Evolutionary conservation across 2,888 invertebrate species (phyloP).

Genomic region (Cantharis flavilabris): DNA sequence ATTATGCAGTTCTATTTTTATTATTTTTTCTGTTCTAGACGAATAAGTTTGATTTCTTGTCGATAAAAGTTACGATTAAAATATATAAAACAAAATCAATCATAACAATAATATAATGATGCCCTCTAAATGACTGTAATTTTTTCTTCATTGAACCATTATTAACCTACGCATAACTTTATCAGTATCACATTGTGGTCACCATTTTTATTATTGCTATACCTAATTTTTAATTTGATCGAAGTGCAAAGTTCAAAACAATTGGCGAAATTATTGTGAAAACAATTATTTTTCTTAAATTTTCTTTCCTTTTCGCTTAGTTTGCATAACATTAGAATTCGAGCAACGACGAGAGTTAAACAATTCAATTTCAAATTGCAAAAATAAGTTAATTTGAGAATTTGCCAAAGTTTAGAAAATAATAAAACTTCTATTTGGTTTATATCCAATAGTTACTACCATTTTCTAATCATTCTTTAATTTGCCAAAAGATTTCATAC

Average conservation of each 20-base stretch:
- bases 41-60: not conserved
- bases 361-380: not conserved
- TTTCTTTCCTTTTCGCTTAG: not conserved
- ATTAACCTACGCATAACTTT: slow-evolving; percentile 2
- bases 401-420: not conserved
- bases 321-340: not conserved
- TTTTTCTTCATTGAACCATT: not conserved
- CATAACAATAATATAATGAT: not conserved
- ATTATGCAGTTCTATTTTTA: not conserved
- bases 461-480: not conserved
- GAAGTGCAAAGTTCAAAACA: not conserved
- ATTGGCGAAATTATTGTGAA: not conserved
- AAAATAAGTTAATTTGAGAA: not conserved
- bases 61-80: not conserved
- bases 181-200: not conserved
- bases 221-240: not conserved
- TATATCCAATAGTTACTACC: not conserved
- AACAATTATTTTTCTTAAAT: not conserved
- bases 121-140: slow-evolving; percentile 4
- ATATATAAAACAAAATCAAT: not conserved
- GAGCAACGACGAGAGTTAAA: not conserved
- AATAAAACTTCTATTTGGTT: not conserved
- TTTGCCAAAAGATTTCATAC: not conserved
- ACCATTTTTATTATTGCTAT: not conserved
- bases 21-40: not conserved